Evolutionary conservation across 2,113 vertebrate genomes (phyloP).

Genomic region (Progne subis): DNA sequence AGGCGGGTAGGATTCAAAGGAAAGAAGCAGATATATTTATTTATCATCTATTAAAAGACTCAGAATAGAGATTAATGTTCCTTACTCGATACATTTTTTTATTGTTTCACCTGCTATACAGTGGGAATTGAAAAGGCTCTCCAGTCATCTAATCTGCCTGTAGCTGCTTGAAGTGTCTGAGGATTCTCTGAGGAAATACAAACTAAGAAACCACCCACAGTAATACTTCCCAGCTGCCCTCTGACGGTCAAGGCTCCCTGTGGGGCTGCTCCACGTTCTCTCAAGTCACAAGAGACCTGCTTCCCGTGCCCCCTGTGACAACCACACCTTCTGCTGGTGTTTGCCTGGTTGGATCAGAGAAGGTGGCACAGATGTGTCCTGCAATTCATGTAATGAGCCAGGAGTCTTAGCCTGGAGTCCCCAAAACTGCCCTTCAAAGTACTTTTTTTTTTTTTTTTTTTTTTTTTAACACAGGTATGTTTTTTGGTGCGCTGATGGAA

Average conservation of each 20-base stretch:
- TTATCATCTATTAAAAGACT: conserved; percentile 67
- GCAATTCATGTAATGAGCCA: not conserved
- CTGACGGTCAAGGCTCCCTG: not conserved
- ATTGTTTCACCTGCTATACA: conserved; percentile 73
- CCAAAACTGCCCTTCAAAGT: not conserved
- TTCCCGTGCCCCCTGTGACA: fast-evolving
- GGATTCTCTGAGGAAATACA: conserved; percentile 22
- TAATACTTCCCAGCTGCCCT: not conserved
- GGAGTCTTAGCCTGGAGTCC: not conserved
- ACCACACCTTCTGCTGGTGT: not conserved
- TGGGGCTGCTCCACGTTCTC: not conserved
- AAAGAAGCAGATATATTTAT: conserved; percentile 56
- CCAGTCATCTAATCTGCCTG: conserved; percentile 1
- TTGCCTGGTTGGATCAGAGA: not conserved
- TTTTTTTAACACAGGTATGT: not conserved
- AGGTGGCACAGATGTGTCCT: not conserved
- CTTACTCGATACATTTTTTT: conserved; percentile 52
- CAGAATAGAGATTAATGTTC: conserved; percentile 48
- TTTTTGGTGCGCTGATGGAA: not conserved
- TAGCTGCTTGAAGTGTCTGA: conserved; percentile 26
- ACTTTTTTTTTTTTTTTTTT: not conserved
- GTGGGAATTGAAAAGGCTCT: conserved; percentile 34
- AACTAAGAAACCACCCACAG: conserved; percentile 40
- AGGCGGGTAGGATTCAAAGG: conserved; percentile 26
- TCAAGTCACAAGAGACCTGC: not conserved